Base-by-base conservation (phyloP, 1,140 invertebrate genomes). In the Magallana gigas region DNA sequence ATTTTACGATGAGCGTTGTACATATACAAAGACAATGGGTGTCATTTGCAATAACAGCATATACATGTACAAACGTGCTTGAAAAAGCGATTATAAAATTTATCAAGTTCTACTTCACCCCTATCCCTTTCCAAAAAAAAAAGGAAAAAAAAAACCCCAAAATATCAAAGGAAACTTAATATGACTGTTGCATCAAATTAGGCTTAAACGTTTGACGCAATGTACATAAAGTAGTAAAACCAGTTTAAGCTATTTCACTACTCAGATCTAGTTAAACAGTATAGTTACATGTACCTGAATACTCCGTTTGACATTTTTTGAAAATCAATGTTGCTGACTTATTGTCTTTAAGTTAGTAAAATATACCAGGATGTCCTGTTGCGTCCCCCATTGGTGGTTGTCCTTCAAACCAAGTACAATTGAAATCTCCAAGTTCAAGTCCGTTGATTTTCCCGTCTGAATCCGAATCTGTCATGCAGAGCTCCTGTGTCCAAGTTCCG, bases 391-490 rank as follows among this genome's bases (percentile, higher is more conserved):
- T 59, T 5, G 59, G 58, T 29, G 58, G 59, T 7, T 62, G 48
- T 14, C 84, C 84, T 36, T 64, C 56, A 57, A 64, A 56, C 90
- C 90, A 91, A 5, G 23, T 58, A 71, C 90, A 91, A 56, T 90
- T 48, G 57, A 90, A 88, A 57, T 91, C 90, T 18, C 90, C 90
- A 14, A 91, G 59, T 68, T 91, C 90, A n/a, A 90, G 60, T 3
- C 90, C 90, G 60, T 91, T 91, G 9, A 85, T 89, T 64, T 62
- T 82, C 1, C 90, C 90, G 57, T 91, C 90, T 18, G 81, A 64
- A 71, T 91, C 90, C 9, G 87, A 88, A 82, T 91, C 90, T 23
- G 81, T 84, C 9, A 59, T 12, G 57, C 90, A 91, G 1, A 91
- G 85, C 7, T 76, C 68, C n/a, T 82, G 7, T 5, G 85, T 85